Base-by-base conservation (phyloP, 92 coral and sea anemone genomes). In the Actinernus sp. region DNA sequence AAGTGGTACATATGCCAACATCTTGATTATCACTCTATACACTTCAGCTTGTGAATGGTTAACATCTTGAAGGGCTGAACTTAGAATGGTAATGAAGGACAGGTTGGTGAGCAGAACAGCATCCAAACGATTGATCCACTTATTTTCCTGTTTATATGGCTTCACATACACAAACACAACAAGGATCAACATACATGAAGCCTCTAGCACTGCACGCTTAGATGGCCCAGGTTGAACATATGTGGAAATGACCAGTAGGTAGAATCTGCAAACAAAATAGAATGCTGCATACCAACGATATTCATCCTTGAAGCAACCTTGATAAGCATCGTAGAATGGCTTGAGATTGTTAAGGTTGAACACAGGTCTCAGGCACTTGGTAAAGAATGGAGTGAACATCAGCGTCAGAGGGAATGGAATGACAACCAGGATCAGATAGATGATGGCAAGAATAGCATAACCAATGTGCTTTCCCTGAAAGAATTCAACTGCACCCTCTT, bases 271-370 rank as follows among this genome's bases (percentile, higher is more conserved):
- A 28, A 95, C 73, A 61, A 95, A 95, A 78, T 91, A 95, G 72
- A 95, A 95, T 3, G 99, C 92, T 19, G 99, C 84, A 66, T 85
- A 95, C 99, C 99, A 95, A 20, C 97, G 91, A 43, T 83, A 95
- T 7, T 79, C 75, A 46, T 91, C 92, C 46, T 91, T 87, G 38
- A 95, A 91, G 80, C 97, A 92, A 47, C 86, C 76, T 39, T 95
- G 99, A 32, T 87, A 84, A 33, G 99, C 83, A 68, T 91, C 88
- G 27, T 87, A 84, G 61, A 78, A 67, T 1, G 96, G 97, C 48
- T 58, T 88, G 49, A 81, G 84, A 38, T 91, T 74, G 81, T 72
- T 91, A 20, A 81, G 85, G 43, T 95, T 87, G 25, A 66, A 72
- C 20, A 91, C 47, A 9, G 91, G 91, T 25, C 88, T 76, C 34